Evolutionary conservation across 2,113 vertebrate species (phyloP).

Genomic region (Phyllostomus hastatus): DNA sequence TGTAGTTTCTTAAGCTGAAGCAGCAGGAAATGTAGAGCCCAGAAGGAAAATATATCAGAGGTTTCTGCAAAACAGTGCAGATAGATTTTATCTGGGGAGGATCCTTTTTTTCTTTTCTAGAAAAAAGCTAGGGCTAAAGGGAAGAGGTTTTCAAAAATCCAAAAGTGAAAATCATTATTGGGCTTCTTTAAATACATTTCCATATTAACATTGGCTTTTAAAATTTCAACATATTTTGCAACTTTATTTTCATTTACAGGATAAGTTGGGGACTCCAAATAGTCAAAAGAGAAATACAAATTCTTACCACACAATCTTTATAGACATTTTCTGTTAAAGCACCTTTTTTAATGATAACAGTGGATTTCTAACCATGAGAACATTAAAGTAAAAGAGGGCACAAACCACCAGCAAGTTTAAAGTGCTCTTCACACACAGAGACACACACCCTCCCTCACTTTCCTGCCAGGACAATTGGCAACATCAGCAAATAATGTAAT

Average conservation of each 20-base stretch:
- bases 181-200: conserved; percentile 27
- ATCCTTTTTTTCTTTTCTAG: neutral
- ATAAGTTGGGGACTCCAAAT: neutral
- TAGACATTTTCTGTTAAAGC: conserved; percentile 46
- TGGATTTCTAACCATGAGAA: conserved; percentile 53
- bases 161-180: conserved; percentile 27
- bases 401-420: conserved; percentile 20
- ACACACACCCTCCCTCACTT: neutral
- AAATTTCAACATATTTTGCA: conserved; percentile 38
- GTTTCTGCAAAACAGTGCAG: neutral
- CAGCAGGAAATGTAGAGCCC: neutral
- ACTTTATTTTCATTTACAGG: conserved; percentile 35
- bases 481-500: conserved; percentile 52
- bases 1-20: neutral
- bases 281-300: conserved; percentile 36
- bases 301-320: conserved; percentile 49
- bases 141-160: neutral
- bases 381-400: neutral
- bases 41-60: neutral
- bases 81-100: neutral
- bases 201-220: conserved; percentile 27
- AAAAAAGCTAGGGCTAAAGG: conserved; percentile 13
- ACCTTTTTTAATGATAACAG: conserved; percentile 39
- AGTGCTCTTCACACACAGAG: neutral
- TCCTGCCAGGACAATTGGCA: conserved; percentile 29